A percentile compares a stretch with the other conserved stretches of the same genome.
phyloP scores from a whole-genome alignment of 2,113 vertebrate species.

The Hymenochirus boettgeri region DNA sequence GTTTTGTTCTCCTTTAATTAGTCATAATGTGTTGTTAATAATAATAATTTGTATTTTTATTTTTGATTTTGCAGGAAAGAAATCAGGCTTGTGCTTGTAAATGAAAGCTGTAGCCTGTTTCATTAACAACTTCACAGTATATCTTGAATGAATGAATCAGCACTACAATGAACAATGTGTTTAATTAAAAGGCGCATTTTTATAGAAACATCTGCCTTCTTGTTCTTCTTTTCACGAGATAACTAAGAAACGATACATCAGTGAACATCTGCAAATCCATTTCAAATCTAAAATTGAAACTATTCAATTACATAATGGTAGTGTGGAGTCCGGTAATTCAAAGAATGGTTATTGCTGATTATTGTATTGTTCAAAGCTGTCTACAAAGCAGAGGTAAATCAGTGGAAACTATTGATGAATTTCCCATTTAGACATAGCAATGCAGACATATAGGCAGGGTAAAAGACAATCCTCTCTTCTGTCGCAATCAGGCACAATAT shows the following conservation, averaged over 20 bases:
- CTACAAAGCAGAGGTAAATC: conserved; percentile 15
- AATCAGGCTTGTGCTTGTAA: background rate
- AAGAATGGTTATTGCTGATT: conserved; percentile 6
- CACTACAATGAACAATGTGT: conserved; percentile 34
- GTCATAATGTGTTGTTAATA: too few species aligned
- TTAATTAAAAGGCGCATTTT: conserved; percentile 24
- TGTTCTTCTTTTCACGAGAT: background rate
- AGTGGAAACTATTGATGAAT: conserved; percentile 4
- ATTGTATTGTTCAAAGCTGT: conserved; percentile 6
- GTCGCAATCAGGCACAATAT: too few species aligned
- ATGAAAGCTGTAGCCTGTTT: conserved; percentile 21
- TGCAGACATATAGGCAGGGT: background rate
- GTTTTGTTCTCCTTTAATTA: too few species aligned
- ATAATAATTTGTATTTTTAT: too few species aligned
- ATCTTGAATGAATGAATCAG: conserved; percentile 40
- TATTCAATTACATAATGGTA: conserved; percentile 29
- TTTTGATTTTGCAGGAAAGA: conserved; percentile 37
- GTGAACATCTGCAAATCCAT: conserved; percentile 40
- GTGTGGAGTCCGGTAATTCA: conserved; percentile 22
- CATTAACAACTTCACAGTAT: conserved; percentile 4
- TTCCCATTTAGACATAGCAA: background rate
- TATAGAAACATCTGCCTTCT: conserved; percentile 43
- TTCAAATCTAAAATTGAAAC: conserved; percentile 23
- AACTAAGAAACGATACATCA: conserved; percentile 18
- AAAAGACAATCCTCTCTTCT: background rate